Conservation (phyloP, 2,888 invertebrate genomes). For the Acronicta psi region DNA sequence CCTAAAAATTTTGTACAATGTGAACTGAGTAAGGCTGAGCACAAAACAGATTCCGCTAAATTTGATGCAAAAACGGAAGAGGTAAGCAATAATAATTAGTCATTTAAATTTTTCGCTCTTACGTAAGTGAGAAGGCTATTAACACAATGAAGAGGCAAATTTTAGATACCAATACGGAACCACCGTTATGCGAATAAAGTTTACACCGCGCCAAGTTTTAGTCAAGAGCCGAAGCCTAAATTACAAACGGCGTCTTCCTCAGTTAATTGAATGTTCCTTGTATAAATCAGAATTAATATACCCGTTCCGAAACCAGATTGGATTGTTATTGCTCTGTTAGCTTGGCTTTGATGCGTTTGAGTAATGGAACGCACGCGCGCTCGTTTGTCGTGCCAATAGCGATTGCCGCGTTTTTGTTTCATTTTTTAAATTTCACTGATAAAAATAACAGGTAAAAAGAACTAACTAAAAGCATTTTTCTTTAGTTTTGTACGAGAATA, state of each 20-base stretch:
- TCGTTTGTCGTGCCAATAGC: constrained; percentile 56
- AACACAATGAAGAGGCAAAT: too few species aligned
- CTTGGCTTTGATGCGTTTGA: constrained; percentile 67
- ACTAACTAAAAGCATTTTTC: too few species aligned
- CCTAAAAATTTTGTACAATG: too few species aligned
- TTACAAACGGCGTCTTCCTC: constrained; percentile 70
- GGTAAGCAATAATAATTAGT: too few species aligned
- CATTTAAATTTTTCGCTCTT: too few species aligned
- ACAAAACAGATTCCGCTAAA: too few species aligned
- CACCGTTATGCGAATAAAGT: constrained; percentile 34
- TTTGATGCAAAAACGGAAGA: too few species aligned
- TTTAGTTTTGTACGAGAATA: background rate
- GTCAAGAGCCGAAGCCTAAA: constrained; percentile 57
- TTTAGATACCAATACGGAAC: constrained; percentile 30
- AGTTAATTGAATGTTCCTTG: constrained; percentile 79
- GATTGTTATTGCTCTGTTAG: constrained; percentile 74
- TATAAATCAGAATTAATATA: constrained; percentile 78
- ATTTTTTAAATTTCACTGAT: constrained; percentile 19
- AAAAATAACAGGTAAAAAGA: constrained; percentile 39
- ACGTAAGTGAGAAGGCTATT: too few species aligned
- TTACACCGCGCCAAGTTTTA: constrained; percentile 34
- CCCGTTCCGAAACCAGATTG: constrained; percentile 65
- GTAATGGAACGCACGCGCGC: constrained; percentile 59
- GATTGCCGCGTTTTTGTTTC: constrained; percentile 36
- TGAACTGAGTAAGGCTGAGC: too few species aligned